Percentiles rank a stretch among this genome's conserved stretches.
phyloP scores from a whole-genome alignment of 2,113 vertebrate genomes.

The Taxidea taxus region DNA sequence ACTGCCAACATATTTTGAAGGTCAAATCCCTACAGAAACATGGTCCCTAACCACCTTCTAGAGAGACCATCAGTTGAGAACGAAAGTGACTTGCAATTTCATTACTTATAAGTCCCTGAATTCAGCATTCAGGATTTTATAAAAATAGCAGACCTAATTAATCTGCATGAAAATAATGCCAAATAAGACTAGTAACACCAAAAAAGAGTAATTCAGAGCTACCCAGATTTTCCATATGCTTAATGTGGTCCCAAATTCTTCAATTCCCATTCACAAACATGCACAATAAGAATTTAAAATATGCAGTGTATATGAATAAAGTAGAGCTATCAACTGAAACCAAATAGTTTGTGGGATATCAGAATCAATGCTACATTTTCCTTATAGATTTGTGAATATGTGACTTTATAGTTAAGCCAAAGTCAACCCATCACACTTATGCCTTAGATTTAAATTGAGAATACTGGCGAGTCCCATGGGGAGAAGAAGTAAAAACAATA shows the following conservation, averaged over 20 bases:
- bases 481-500: constrained; percentile 45
- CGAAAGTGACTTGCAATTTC: background rate
- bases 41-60: constrained; percentile 24
- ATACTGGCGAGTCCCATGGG: background rate
- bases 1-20: constrained; percentile 48
- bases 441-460: constrained; percentile 58
- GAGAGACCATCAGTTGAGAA: background rate
- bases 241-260: constrained; percentile 2
- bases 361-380: constrained; percentile 44
- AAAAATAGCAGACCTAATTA: background rate
- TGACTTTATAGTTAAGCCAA: constrained; percentile 59
- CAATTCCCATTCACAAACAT: constrained; percentile 40
- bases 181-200: background rate
- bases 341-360: constrained; percentile 42
- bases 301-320: constrained; percentile 30
- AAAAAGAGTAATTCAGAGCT: background rate
- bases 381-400: constrained; percentile 38
- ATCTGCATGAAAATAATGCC: constrained; percentile 17
- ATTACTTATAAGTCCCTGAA: constrained; percentile 3
- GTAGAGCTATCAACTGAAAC: constrained; percentile 34
- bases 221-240: background rate
- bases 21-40: constrained; percentile 28
- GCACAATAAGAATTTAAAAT: constrained; percentile 29
- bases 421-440: constrained; percentile 48
- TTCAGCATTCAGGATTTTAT: background rate